These are phyloP conservation scores for Cephus rjabovi DNA, from an alignment of 2,888 invertebrate genomes.

Conservation along the genomic window DNA sequence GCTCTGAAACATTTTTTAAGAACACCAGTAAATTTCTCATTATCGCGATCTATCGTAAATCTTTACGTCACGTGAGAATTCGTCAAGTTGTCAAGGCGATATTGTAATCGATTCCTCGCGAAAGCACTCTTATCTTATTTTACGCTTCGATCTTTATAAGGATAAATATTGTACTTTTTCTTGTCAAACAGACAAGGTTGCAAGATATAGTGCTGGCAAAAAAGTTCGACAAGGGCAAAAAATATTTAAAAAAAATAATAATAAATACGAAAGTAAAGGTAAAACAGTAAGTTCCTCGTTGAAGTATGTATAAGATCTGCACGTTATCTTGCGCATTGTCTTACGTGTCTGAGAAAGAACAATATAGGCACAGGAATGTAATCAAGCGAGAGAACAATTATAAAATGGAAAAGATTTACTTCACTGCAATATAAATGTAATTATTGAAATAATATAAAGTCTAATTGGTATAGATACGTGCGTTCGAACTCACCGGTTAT, in stretches of 20 bases:
- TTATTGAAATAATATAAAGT: background rate
- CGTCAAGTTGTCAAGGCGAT: background rate
- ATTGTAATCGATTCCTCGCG: background rate
- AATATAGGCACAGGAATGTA: background rate
- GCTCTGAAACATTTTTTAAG: conserved; percentile 35
- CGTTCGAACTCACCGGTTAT: conserved; percentile 39
- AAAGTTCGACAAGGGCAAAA: background rate
- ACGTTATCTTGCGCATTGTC: too few species aligned
- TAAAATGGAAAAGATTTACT: background rate
- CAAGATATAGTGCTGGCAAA: background rate
- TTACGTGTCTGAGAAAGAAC: background rate
- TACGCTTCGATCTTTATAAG: background rate
- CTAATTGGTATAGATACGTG: background rate
- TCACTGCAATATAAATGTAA: background rate
- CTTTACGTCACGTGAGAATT: background rate
- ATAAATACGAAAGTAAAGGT: background rate
- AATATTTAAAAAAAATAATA: background rate
- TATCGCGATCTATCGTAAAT: background rate
- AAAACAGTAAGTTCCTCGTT: background rate
- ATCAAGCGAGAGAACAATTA: background rate
- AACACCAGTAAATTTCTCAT: background rate
- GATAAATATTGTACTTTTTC: background rate
- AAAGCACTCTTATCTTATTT: background rate
- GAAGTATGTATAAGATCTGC: too few species aligned
- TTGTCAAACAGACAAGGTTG: background rate